phyloP scores from a whole-genome alignment of 2,113 vertebrate genomes.

The Gopherus flavomarginatus region DNA sequence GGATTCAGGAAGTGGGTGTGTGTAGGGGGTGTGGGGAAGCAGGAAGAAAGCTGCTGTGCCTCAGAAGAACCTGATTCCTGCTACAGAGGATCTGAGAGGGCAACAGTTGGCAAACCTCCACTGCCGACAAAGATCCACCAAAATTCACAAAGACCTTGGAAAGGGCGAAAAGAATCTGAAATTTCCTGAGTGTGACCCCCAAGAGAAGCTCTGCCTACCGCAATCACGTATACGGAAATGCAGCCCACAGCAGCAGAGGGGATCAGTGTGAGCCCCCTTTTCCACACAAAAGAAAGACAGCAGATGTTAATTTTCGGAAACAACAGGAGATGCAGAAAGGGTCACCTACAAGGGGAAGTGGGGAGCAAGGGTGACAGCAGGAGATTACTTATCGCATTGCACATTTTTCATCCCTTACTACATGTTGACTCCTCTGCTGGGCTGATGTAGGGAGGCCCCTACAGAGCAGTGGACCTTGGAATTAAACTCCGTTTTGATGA shows the following conservation, averaged over 20 bases:
- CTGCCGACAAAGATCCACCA: neutral
- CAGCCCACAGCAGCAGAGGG: too few relatives aligned
- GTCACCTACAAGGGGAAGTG: too few relatives aligned
- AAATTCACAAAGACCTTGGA: too few relatives aligned
- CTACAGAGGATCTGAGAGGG: neutral
- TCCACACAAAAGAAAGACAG: too few relatives aligned
- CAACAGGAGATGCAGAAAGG: too few relatives aligned
- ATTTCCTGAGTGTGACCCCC: neutral
- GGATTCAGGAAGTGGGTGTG: neutral
- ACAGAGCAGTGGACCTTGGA: neutral
- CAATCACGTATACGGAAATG: too few relatives aligned
- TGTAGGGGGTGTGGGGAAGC: neutral
- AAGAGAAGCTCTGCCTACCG: too few relatives aligned
- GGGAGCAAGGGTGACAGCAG: too few relatives aligned
- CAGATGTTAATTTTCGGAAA: too few relatives aligned
- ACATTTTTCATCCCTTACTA: too few relatives aligned
- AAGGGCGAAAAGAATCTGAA: neutral
- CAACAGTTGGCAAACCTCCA: neutral
- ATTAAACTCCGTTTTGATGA: neutral
- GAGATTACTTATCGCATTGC: too few relatives aligned
- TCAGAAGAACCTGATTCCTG: neutral
- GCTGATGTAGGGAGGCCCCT: neutral
- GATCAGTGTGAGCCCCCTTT: too few relatives aligned
- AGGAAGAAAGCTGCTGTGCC: neutral
- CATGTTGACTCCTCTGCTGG: neutral